phyloP scores from a whole-genome alignment of 2,797 vertebrate genomes.

The Microchirus variegatus region DNA sequence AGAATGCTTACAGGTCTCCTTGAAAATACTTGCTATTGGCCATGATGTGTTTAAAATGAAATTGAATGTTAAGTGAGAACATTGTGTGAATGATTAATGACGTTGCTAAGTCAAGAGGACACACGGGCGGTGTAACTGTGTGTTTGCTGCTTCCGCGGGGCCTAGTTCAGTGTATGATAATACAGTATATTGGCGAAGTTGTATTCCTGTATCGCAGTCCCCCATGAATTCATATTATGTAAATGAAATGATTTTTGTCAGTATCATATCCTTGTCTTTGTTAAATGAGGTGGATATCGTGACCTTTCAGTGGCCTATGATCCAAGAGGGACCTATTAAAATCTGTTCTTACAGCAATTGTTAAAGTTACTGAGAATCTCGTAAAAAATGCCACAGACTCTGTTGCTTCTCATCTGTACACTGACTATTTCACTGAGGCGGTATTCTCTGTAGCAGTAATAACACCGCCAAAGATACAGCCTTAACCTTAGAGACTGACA shows the following conservation, averaged over 20 bases:
- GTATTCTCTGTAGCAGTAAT: slow-evolving; percentile 48
- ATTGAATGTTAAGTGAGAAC: slow-evolving; percentile 1
- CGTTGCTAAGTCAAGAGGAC: not conserved
- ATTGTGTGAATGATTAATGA: not conserved
- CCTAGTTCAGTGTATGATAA: slow-evolving; percentile 14
- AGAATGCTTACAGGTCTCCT: slow-evolving; percentile 4
- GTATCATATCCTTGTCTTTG: slow-evolving; percentile 61
- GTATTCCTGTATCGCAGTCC: slow-evolving; percentile 45
- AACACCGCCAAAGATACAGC: slow-evolving; percentile 49
- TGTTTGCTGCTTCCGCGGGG: not conserved
- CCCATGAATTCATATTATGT: slow-evolving; percentile 49
- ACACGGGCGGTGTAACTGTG: not conserved
- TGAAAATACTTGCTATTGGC: not conserved
- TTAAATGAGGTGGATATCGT: slow-evolving; percentile 69
- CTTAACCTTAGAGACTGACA: slow-evolving; percentile 57
- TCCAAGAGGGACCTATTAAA: slow-evolving; percentile 78
- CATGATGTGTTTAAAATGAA: slow-evolving; percentile 10
- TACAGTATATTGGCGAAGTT: slow-evolving; percentile 12
- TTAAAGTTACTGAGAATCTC: slow-evolving; percentile 68
- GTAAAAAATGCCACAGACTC: slow-evolving; percentile 75
- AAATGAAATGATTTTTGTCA: slow-evolving; percentile 51
- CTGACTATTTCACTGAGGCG: slow-evolving; percentile 61
- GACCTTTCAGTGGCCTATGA: slow-evolving; percentile 70
- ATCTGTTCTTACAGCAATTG: slow-evolving; percentile 70
- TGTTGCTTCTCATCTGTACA: slow-evolving; percentile 71